These are phyloP conservation scores for Euplexia lucipara DNA, from an alignment of 2,888 invertebrate species.

Conservation along the genomic window DNA sequence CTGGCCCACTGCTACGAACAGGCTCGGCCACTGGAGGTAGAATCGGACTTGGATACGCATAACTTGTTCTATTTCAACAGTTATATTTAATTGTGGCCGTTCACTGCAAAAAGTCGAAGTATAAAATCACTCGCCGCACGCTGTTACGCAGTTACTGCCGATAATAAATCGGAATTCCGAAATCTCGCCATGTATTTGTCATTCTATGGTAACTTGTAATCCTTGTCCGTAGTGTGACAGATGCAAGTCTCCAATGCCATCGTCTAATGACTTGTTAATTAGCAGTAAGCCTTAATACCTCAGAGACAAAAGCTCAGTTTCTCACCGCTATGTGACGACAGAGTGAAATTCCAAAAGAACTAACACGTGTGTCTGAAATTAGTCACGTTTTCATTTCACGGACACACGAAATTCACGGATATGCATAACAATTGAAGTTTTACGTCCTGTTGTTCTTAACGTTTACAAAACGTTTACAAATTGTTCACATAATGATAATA, in stretches of 20 bases:
- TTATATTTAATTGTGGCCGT: constrained; percentile 70
- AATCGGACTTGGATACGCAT: constrained; percentile 73
- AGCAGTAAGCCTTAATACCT: constrained; percentile 21
- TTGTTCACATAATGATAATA: constrained; percentile 3
- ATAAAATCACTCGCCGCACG: constrained; percentile 69
- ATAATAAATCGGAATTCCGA: constrained; percentile 26
- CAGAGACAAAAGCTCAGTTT: constrained; percentile 35
- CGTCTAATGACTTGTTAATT: constrained; percentile 25
- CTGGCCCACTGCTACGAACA: constrained; percentile 73
- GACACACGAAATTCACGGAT: constrained; percentile 43
- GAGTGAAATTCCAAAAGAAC: constrained; percentile 18
- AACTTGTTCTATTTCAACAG: constrained; percentile 79
- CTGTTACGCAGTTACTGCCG: constrained; percentile 59
- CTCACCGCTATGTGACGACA: constrained; percentile 22
- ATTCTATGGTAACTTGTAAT: constrained; percentile 32
- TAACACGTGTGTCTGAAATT: constrained; percentile 41
- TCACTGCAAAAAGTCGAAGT: constrained; percentile 75
- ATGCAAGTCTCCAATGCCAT: constrained; percentile 26
- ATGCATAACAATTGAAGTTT: constrained; percentile 53
- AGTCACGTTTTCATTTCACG: constrained; percentile 48
- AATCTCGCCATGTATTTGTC: constrained; percentile 39
- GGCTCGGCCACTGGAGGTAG: constrained; percentile 68
- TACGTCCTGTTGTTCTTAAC: constrained; percentile 43
- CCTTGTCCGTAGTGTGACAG: constrained; percentile 26
- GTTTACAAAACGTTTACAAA: constrained; percentile 12